These are phyloP conservation scores for Drosophila phalerata DNA, from an alignment of 2,888 invertebrate genomes.

Conservation along the genomic window DNA sequence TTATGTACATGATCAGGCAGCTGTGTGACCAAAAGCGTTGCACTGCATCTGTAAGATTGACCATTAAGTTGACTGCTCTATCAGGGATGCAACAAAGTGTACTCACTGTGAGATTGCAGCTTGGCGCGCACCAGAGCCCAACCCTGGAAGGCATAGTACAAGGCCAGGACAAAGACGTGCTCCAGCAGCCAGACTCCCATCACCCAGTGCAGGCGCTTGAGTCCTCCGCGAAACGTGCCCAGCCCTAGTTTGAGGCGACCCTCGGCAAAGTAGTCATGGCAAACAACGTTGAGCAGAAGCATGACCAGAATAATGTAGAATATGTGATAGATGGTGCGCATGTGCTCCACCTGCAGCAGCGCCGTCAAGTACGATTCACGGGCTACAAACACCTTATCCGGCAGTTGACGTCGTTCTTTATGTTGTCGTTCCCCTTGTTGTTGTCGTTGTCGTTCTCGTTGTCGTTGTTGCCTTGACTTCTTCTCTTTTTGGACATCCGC, in stretches of 20 bases:
- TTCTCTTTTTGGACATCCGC: slow-evolving; percentile 41
- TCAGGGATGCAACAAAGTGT: not conserved
- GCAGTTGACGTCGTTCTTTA: slow-evolving; percentile 79
- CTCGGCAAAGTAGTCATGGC: slow-evolving; percentile 90
- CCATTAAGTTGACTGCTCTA: not conserved
- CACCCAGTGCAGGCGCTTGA: slow-evolving; percentile 88
- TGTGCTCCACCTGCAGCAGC: slow-evolving; percentile 91
- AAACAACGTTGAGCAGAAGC: slow-evolving; percentile 89
- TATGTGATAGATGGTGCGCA: slow-evolving; percentile 94
- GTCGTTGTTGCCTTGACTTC: slow-evolving; percentile 23
- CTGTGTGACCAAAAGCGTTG: slow-evolving; percentile 80
- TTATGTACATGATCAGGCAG: slow-evolving; percentile 77
- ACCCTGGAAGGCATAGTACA: slow-evolving; percentile 85
- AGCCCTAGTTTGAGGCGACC: slow-evolving; percentile 86
- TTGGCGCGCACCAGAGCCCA: slow-evolving; percentile 86
- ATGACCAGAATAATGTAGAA: slow-evolving; percentile 92
- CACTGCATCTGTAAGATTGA: slow-evolving; percentile 63
- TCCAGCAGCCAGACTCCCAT: slow-evolving; percentile 87
- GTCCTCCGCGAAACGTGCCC: slow-evolving; percentile 87
- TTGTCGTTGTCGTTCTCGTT: slow-evolving; percentile 25
- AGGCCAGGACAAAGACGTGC: slow-evolving; percentile 85
- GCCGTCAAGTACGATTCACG: slow-evolving; percentile 93
- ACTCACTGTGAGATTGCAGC: slow-evolving; percentile 71
- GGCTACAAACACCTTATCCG: slow-evolving; percentile 89
- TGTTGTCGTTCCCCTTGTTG: slow-evolving; percentile 32